Conservation (phyloP, 37 sponge, comb jelly and placozoan species). For the Mnemiopsis leidyi region DNA sequence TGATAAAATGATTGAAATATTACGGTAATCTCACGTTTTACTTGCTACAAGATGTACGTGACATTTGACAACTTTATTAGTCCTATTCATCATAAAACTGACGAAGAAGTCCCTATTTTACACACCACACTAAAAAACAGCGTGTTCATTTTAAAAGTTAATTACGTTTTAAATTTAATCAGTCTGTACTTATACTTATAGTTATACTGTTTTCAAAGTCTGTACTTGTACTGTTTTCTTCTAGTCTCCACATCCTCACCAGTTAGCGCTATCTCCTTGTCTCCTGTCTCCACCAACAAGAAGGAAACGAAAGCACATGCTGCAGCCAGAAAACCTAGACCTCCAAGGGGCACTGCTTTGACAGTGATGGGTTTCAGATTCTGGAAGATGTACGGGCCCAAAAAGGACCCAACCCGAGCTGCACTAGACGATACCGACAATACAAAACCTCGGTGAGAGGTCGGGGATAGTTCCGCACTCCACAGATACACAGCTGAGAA, state of each 20-base stretch:
- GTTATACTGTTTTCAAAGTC: neutral
- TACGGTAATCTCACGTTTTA: too few relatives aligned
- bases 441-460: conserved; percentile 43
- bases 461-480: conserved; percentile 23
- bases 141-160: too few relatives aligned
- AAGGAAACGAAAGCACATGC: neutral
- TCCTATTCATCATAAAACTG: too few relatives aligned
- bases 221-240: neutral
- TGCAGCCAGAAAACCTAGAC: neutral
- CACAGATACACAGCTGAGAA: conserved; percentile 49
- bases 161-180: too few relatives aligned
- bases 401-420: neutral
- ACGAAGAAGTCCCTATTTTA: too few relatives aligned
- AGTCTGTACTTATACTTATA: neutral
- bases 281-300: neutral
- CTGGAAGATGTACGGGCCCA: conserved; percentile 36
- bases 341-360: conserved; percentile 23
- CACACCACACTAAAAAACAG: too few relatives aligned
- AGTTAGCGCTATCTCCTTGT: neutral
- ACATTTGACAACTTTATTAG: too few relatives aligned
- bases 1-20: too few relatives aligned
- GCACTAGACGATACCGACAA: neutral
- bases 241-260: neutral
- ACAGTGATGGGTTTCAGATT: neutral
- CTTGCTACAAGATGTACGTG: too few relatives aligned